A percentile compares a stretch with the other conserved stretches of the same genome.
Evolutionary conservation across 2,888 invertebrate genomes (phyloP).

Genomic region (Cremastinae sp.): DNA sequence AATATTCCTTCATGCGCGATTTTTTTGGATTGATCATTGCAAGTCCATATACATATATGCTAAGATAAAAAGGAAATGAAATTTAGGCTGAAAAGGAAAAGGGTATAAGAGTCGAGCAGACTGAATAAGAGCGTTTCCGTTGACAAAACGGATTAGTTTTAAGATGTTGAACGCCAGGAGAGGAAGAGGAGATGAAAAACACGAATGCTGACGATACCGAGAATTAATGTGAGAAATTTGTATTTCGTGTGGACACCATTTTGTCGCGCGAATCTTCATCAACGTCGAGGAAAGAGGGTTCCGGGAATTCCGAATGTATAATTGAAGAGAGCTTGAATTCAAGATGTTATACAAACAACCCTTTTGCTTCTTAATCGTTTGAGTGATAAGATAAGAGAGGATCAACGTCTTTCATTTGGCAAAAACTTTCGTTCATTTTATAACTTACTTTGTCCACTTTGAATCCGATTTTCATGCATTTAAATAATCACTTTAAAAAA

Average conservation of each 20-base stretch:
- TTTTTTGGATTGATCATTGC: no score
- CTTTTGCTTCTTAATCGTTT: constrained; percentile 79
- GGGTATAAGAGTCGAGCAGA: constrained; percentile 74
- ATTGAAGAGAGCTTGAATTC: constrained; percentile 73
- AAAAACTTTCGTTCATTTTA: no score
- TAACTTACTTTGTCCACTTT: no score
- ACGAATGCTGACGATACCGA: constrained; percentile 25
- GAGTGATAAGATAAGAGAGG: constrained; percentile 77
- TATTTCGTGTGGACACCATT: constrained; percentile 44
- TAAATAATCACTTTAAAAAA: no score
- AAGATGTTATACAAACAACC: constrained; percentile 79
- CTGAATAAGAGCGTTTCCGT: constrained; percentile 70
- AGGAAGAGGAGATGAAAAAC: constrained; percentile 21
- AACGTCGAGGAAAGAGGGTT: constrained; percentile 56
- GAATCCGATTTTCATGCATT: no score
- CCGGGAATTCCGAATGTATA: constrained; percentile 66
- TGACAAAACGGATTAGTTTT: constrained; percentile 79
- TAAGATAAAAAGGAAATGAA: constrained; percentile 22
- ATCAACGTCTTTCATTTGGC: constrained; percentile 68
- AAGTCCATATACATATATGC: no score
- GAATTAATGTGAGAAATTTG: constrained; percentile 37
- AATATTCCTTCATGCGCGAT: no score
- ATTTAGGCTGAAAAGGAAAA: constrained; percentile 45
- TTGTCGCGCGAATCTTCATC: constrained; percentile 44
- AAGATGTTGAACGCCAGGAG: constrained; percentile 65